Conservation (phyloP, 2,113 vertebrate species). For the Furnarius figulus region DNA sequence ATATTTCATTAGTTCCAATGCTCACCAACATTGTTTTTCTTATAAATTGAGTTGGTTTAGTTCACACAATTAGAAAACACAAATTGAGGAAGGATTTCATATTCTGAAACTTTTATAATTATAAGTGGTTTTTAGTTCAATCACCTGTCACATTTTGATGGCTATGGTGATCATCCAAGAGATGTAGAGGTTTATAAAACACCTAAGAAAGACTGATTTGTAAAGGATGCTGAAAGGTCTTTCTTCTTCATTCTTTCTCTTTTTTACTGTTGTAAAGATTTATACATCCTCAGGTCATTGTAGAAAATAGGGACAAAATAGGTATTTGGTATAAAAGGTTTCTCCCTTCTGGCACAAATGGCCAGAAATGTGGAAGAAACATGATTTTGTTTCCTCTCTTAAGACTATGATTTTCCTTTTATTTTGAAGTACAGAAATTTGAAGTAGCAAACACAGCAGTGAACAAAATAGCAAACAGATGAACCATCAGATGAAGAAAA, state of each 20-base stretch:
- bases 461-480: not conserved
- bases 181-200: not conserved
- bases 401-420: not conserved
- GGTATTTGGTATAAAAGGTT: not conserved
- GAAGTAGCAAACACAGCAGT: not conserved
- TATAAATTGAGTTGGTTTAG: not conserved
- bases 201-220: not conserved
- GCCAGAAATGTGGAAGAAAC: not conserved
- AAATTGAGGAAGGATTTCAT: not conserved
- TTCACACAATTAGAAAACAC: not conserved
- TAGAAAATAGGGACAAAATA: not conserved
- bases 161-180: not conserved
- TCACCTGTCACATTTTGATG: not conserved
- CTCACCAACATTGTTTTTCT: not conserved
- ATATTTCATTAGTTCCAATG: not conserved
- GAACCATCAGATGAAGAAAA: not conserved
- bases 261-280: not conserved
- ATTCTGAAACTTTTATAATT: not conserved
- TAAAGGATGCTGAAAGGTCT: not conserved
- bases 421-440: not conserved
- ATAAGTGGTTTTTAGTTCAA: not conserved
- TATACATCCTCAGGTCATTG: not conserved
- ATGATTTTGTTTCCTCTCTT: not conserved
- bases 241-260: not conserved
- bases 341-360: not conserved